Base-by-base conservation (phyloP, 2,888 invertebrate species). In the Trichopoda pennipes region DNA sequence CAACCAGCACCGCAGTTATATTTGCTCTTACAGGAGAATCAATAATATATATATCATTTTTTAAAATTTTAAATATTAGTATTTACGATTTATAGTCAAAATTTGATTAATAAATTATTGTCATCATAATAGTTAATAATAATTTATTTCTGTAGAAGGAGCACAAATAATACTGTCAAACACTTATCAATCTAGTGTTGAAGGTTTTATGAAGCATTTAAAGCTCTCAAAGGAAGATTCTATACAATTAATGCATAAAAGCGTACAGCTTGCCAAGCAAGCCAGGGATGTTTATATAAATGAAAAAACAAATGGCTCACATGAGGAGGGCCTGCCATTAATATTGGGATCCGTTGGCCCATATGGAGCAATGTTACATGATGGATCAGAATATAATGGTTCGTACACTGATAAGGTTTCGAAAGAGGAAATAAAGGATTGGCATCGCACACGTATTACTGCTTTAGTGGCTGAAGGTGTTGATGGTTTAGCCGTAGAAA, bases 321-420 rank as follows among this genome's bases (percentile, higher is more conserved):
- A 80, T 12, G 83, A 84, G 87, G 23, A 81, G 10, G 88, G 86
- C 12, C 86, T 88, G 12, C 94, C 96, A 16, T 88, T 95, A 84
- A 93, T 98, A 63, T 96, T 96, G 42, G 98, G 97, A 0, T 96
- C 98, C 0, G 94, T 98, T 80, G 98, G 98, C 0, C 97, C 98
- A 0, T 98, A 97, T 89, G 98, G 98, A 0, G 98, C 98, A 0
- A 95, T 94, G 87, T 92, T 97, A 44, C 95, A 96, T 88, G 97
- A 99, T 90, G 96, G 96, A 14, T 98, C 98, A 0, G 99, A 99
- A 90, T 99, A 98, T 90, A 94, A 94, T 32, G 98, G 98, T 28
- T 93, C 93, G 78, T 97, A 96, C 88, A 94, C 94, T 0, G 93
- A 94, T 81, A 93, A 92, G 64, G 94, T 95, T 3, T 90, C 94